Percentiles rank a stretch among this genome's conserved stretches.
phyloP scores from a whole-genome alignment of 2,888 invertebrate species.

The Epistrophella euchroma region DNA sequence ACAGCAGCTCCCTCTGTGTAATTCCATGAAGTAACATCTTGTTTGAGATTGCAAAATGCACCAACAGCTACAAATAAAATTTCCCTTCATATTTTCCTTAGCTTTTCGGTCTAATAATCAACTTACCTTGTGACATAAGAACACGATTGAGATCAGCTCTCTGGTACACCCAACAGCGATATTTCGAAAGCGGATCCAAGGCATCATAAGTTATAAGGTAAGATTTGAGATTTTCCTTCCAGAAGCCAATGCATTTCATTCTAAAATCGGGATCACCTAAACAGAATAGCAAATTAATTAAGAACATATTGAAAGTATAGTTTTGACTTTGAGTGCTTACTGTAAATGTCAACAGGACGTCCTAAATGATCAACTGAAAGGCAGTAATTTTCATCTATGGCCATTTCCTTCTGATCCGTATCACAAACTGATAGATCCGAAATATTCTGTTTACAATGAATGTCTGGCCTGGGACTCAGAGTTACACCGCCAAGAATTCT shows the following conservation, averaged over 20 bases:
- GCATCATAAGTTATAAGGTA: slow-evolving; percentile 98
- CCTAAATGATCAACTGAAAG: slow-evolving; percentile 98
- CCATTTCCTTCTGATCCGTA: slow-evolving; percentile 96
- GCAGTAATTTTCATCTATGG: slow-evolving; percentile 97
- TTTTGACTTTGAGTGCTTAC: slow-evolving; percentile 59
- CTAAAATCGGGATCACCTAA: slow-evolving; percentile 94
- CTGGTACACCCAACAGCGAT: slow-evolving; percentile 99
- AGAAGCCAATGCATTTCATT: slow-evolving; percentile 98
- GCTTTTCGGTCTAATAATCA: background rate
- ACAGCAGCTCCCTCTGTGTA: slow-evolving; percentile 97
- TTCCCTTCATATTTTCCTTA: background rate
- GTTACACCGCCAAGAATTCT: slow-evolving; percentile 98
- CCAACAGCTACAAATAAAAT: slow-evolving; percentile 88
- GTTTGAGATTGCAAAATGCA: slow-evolving; percentile 94
- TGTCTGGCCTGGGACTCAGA: slow-evolving; percentile 95
- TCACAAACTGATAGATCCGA: slow-evolving; percentile 98
- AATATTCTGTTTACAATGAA: slow-evolving; percentile 96
- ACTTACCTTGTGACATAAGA: slow-evolving; percentile 87
- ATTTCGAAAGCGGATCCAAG: slow-evolving; percentile 96
- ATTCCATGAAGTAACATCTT: slow-evolving; percentile 95
- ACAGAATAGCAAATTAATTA: background rate
- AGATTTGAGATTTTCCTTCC: slow-evolving; percentile 98
- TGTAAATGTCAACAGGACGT: slow-evolving; percentile 97
- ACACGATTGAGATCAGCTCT: slow-evolving; percentile 96
- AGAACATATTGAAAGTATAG: too few relatives aligned